Conservation (phyloP, 2,888 invertebrate species). For the Tiliacea aurago region DNA sequence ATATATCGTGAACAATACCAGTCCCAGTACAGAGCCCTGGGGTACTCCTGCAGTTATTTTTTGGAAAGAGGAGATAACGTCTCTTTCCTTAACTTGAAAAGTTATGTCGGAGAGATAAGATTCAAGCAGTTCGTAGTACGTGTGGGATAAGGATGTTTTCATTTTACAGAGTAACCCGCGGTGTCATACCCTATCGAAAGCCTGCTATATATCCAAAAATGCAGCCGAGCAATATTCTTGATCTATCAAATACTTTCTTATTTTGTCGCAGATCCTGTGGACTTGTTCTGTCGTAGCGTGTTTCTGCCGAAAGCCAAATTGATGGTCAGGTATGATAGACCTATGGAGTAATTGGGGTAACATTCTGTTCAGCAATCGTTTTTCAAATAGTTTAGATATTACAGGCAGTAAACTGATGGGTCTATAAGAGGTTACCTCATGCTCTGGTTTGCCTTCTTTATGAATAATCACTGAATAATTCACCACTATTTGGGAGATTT, state of each 20-base stretch:
- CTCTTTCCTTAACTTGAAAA: not conserved
- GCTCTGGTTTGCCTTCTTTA: too few species aligned
- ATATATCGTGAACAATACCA: too few species aligned
- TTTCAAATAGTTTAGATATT: too few species aligned
- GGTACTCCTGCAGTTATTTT: not conserved
- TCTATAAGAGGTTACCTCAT: too few species aligned
- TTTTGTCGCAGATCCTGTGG: not conserved
- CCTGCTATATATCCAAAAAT: not conserved
- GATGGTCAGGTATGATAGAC: too few species aligned
- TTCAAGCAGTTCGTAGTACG: not conserved
- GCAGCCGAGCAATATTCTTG: not conserved
- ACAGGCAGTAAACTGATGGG: too few species aligned
- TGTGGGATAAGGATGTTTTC: not conserved
- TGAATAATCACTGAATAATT: too few species aligned
- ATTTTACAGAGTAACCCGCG: not conserved
- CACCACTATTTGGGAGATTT: too few species aligned
- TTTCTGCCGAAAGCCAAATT: not conserved
- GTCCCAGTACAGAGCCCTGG: not conserved
- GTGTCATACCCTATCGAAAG: not conserved
- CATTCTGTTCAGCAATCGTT: too few species aligned
- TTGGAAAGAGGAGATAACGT: not conserved
- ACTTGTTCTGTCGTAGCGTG: too few species aligned
- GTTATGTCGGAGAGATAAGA: not conserved
- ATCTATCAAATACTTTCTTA: not conserved
- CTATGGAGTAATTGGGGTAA: too few species aligned